These are phyloP conservation scores for Coenonympha glycerion DNA, from an alignment of 2,888 invertebrate species.

Conservation along the genomic window DNA sequence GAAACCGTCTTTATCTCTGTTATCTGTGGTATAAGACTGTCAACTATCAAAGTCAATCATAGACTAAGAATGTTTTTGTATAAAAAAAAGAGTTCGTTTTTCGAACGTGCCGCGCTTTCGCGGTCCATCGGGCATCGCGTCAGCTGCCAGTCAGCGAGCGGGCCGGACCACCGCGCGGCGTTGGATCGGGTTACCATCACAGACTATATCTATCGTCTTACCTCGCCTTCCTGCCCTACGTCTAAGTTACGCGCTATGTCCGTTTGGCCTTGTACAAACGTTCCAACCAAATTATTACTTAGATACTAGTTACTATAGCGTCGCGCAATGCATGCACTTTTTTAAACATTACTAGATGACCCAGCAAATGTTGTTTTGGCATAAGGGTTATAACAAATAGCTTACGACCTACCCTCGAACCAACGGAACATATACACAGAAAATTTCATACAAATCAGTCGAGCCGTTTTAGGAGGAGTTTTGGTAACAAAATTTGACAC, in stretches of 20 bases:
- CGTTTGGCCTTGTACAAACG: slow-evolving; percentile 33
- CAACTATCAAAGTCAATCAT: slow-evolving; percentile 36
- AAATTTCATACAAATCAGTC: too few species aligned
- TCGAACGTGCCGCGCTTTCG: slow-evolving; percentile 70
- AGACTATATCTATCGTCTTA: slow-evolving; percentile 57
- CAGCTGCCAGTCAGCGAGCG: slow-evolving; percentile 67
- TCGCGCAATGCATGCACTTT: too few species aligned
- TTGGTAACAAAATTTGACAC: too few species aligned
- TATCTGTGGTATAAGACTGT: slow-evolving; percentile 31
- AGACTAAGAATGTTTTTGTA: slow-evolving; percentile 27
- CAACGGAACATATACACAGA: too few species aligned
- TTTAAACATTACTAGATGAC: too few species aligned
- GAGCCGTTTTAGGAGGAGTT: too few species aligned
- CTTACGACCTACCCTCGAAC: too few species aligned
- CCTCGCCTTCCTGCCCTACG: slow-evolving; percentile 69
- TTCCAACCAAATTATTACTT: too few species aligned
- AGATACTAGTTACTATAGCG: too few species aligned
- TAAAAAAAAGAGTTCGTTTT: slow-evolving; percentile 47
- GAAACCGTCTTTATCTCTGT: slow-evolving; percentile 9
- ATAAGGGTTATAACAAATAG: too few species aligned
- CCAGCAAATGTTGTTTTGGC: too few species aligned
- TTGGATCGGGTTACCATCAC: slow-evolving; percentile 60
- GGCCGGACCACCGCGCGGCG: slow-evolving; percentile 66
- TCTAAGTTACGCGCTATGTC: slow-evolving; percentile 69
- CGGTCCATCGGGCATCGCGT: slow-evolving; percentile 74